These are phyloP conservation scores for Myrmophylax atrothorax DNA, from an alignment of 2,113 vertebrate genomes.

Conservation along the genomic window DNA sequence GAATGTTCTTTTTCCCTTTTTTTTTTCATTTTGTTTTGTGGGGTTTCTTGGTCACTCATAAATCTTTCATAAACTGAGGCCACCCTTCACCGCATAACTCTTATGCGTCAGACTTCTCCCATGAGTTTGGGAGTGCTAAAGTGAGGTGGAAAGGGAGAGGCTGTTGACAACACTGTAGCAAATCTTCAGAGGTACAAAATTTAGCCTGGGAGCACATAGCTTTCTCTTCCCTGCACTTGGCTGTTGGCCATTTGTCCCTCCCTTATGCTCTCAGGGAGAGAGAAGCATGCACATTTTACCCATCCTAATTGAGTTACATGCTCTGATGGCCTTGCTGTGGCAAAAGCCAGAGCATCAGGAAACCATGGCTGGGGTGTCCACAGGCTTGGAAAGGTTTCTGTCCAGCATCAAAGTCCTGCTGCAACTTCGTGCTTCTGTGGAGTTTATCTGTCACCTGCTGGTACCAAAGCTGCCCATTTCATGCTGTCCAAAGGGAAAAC, in stretches of 20 bases:
- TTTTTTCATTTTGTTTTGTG: not conserved
- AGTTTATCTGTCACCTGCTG: not conserved
- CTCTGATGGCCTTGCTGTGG: not conserved
- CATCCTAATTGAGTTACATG: not conserved
- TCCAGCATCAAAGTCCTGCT: not conserved
- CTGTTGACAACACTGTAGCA: not conserved
- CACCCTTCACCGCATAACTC: rapidly evolving
- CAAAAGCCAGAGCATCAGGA: not conserved
- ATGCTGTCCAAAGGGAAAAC: not conserved
- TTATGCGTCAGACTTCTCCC: not conserved
- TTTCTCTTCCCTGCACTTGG: rapidly evolving
- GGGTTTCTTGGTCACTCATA: not conserved
- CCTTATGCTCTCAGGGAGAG: rapidly evolving
- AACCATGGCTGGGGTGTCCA: not conserved
- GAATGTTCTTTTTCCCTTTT: not conserved
- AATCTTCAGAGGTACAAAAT: not conserved
- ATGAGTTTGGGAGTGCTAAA: not conserved
- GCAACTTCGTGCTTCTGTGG: not conserved
- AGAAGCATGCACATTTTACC: not conserved
- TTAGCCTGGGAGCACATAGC: not conserved
- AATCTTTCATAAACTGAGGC: not conserved
- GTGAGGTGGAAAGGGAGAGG: not conserved
- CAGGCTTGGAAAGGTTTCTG: not conserved
- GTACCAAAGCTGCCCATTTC: not conserved
- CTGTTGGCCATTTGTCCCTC: not conserved